Percentiles rank a stretch among this genome's conserved stretches.
Evolutionary conservation across 2,113 vertebrate species (phyloP).

Genomic region (Psilopogon haemacephalus): DNA sequence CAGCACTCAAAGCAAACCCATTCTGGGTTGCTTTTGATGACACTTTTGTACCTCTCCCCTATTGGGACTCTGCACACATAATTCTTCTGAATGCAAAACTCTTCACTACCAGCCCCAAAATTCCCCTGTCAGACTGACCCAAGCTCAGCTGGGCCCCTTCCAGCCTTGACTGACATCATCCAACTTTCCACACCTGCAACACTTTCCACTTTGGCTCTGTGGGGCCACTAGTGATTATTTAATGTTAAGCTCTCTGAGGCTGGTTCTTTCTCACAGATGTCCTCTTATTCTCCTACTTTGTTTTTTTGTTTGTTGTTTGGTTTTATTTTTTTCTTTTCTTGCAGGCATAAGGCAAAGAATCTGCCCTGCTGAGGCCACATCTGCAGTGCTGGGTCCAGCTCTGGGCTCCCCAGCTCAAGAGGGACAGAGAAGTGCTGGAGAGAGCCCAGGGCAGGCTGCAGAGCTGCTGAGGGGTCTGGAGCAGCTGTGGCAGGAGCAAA

Average conservation of each 20-base stretch:
- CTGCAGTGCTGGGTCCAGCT: no score
- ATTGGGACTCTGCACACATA: background rate
- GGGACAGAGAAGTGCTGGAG: no score
- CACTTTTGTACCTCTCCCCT: background rate
- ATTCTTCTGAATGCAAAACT: background rate
- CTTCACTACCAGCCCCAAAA: background rate
- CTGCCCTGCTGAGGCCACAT: no score
- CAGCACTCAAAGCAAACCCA: background rate
- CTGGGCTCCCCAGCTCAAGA: no score
- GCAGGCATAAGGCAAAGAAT: background rate
- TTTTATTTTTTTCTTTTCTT: background rate
- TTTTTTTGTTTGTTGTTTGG: background rate
- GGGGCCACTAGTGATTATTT: background rate
- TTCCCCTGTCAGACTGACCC: background rate
- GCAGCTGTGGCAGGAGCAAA: no score
- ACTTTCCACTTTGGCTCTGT: background rate
- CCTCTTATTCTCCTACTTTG: background rate
- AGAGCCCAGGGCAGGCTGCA: no score
- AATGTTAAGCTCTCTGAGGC: background rate
- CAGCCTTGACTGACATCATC: background rate
- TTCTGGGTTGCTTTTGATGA: background rate
- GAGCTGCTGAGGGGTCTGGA: no score
- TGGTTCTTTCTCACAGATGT: background rate
- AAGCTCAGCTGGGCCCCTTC: background rate
- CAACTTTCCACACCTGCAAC: conserved; percentile 7